phyloP scores from a whole-genome alignment of 2,888 invertebrate species.

The Halictus quadricinctus region DNA sequence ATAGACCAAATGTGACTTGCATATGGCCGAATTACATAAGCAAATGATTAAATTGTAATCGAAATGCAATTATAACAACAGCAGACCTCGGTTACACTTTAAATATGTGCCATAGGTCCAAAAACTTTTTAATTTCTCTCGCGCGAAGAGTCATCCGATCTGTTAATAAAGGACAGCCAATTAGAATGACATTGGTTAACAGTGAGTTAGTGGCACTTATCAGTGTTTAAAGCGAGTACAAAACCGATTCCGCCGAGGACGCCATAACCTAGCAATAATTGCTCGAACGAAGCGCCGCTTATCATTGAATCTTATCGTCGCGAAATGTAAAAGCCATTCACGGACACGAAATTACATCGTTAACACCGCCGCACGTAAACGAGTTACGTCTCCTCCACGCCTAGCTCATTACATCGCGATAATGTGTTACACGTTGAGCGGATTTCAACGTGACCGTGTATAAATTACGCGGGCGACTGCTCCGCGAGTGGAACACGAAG shows the following conservation, averaged over 20 bases:
- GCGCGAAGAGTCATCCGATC: neutral
- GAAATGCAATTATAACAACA: neutral
- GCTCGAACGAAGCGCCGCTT: neutral
- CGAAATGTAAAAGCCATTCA: slow-evolving; percentile 3
- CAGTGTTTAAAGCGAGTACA: neutral
- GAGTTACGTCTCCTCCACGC: neutral
- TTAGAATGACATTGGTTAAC: neutral
- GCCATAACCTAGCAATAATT: slow-evolving; percentile 8
- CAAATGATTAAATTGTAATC: no score
- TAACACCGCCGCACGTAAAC: slow-evolving; percentile 1
- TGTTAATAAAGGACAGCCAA: neutral
- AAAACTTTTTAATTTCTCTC: neutral
- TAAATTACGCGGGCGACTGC: slow-evolving; percentile 12
- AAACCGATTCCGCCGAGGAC: neutral
- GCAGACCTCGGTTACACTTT: neutral
- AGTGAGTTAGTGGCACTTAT: neutral
- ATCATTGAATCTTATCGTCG: neutral
- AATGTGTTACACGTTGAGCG: slow-evolving; percentile 15
- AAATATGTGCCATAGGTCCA: neutral
- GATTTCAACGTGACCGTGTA: slow-evolving; percentile 14
- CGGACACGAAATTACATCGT: neutral
- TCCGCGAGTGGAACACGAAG: neutral
- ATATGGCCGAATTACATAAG: no score
- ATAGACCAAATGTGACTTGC: no score
- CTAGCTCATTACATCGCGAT: slow-evolving; percentile 11